phyloP scores from a whole-genome alignment of 2,797 vertebrate genomes.

The Siniperca scherzeri region DNA sequence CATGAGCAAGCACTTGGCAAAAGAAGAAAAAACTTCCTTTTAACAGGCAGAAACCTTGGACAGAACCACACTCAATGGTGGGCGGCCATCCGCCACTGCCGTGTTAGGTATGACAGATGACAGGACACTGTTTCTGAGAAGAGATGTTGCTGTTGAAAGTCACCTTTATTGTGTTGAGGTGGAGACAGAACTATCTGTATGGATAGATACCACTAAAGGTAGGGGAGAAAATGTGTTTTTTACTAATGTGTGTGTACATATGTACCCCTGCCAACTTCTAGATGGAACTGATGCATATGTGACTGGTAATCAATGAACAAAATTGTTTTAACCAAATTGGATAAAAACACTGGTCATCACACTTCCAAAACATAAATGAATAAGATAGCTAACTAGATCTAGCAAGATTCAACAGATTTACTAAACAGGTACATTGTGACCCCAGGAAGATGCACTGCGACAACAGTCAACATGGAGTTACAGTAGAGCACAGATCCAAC shows the following conservation, averaged over 20 bases:
- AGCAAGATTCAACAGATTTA: background rate
- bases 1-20: no score
- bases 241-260: background rate
- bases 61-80: no score
- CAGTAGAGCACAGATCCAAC: background rate
- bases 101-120: no score
- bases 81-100: no score
- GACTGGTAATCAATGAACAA: background rate
- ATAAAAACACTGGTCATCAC: background rate
- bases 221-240: background rate
- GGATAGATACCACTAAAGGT: background rate
- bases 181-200: background rate
- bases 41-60: no score
- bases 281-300: background rate
- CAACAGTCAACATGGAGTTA: background rate
- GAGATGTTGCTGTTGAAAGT: background rate
- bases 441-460: background rate
- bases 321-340: background rate
- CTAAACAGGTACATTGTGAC: background rate
- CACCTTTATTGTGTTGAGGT: no score
- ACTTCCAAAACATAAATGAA: background rate
- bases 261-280: background rate
- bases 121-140: background rate
- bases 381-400: background rate
- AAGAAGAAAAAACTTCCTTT: no score